Percentiles rank a stretch among this genome's conserved stretches.
Conservation (phyloP, 1,140 invertebrate species). For the Megalopta genalis region DNA sequence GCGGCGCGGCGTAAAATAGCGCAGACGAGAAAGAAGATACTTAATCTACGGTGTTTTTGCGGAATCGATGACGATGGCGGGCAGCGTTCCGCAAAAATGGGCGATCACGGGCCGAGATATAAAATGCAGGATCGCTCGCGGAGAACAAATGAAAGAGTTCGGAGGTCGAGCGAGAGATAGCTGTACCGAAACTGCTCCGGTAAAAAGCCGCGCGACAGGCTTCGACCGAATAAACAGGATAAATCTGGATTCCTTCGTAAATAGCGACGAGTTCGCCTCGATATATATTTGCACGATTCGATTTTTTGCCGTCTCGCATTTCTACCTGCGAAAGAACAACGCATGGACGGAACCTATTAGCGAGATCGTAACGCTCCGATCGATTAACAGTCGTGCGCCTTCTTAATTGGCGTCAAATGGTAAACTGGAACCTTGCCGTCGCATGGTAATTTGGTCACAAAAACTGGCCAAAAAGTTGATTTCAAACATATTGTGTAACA, state of each 20-base stretch:
- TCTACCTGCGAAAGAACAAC: not conserved
- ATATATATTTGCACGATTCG: constrained; percentile 36
- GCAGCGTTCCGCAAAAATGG: constrained; percentile 22
- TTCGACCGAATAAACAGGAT: constrained; percentile 48
- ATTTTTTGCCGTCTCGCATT: constrained; percentile 12
- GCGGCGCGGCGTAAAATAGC: not conserved
- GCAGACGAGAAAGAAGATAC: constrained; percentile 21
- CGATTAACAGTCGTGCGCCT: not conserved
- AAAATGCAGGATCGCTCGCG: constrained; percentile 32
- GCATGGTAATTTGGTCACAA: too few species aligned
- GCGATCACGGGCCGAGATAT: constrained; percentile 14
- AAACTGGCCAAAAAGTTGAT: too few species aligned
- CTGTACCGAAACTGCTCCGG: constrained; percentile 40
- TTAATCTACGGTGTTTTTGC: constrained; percentile 24
- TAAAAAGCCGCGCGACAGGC: constrained; percentile 47
- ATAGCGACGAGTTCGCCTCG: constrained; percentile 32
- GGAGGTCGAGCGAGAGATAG: constrained; percentile 41
- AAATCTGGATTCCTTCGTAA: constrained; percentile 42
- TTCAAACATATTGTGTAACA: too few species aligned
- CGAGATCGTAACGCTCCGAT: not conserved
- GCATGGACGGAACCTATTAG: not conserved
- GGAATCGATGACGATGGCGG: constrained; percentile 3
- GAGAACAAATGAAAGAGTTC: constrained; percentile 48
- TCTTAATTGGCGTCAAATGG: not conserved
- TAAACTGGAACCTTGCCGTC: not conserved